These are phyloP conservation scores for Andrena praecox DNA, from an alignment of 2,888 invertebrate genomes.

Conservation along the genomic window DNA sequence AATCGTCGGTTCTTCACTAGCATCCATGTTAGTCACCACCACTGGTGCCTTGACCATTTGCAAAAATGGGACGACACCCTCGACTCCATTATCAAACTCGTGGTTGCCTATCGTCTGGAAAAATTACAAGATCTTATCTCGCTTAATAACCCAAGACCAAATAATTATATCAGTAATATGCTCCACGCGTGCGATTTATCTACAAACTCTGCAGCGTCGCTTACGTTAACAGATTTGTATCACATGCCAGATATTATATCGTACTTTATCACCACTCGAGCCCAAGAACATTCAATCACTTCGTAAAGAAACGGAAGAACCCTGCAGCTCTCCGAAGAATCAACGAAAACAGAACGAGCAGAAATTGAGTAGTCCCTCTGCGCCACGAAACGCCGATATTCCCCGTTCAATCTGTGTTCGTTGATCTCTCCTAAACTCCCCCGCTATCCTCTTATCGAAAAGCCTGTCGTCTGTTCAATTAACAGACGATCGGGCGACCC, in stretches of 20 bases:
- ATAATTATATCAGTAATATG: too few species aligned
- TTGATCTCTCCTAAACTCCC: neutral
- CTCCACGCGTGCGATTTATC: too few species aligned
- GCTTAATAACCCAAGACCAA: too few species aligned
- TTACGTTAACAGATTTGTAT: too few species aligned
- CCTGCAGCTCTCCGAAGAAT: too few species aligned
- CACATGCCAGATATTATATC: too few species aligned
- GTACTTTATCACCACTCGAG: too few species aligned
- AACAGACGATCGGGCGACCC: neutral
- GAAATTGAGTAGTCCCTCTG: neutral
- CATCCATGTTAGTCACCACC: constrained; percentile 92
- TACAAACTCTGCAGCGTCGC: too few species aligned
- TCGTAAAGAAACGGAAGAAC: too few species aligned
- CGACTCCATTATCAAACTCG: constrained; percentile 93
- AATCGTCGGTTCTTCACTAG: constrained; percentile 88
- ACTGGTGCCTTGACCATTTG: constrained; percentile 88
- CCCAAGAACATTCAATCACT: too few species aligned
- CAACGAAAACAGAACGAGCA: too few species aligned
- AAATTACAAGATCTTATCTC: too few species aligned
- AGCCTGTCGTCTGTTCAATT: constrained; percentile 9
- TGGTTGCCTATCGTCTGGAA: constrained; percentile 93
- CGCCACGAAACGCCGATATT: neutral
- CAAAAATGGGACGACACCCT: constrained; percentile 90
- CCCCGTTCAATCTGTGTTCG: neutral
- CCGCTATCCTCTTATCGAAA: neutral